Percentiles rank a stretch among this genome's conserved stretches.
Evolutionary conservation across 2,797 vertebrate genomes (phyloP).

Genomic region (Ctenopoma kingsleyae): DNA sequence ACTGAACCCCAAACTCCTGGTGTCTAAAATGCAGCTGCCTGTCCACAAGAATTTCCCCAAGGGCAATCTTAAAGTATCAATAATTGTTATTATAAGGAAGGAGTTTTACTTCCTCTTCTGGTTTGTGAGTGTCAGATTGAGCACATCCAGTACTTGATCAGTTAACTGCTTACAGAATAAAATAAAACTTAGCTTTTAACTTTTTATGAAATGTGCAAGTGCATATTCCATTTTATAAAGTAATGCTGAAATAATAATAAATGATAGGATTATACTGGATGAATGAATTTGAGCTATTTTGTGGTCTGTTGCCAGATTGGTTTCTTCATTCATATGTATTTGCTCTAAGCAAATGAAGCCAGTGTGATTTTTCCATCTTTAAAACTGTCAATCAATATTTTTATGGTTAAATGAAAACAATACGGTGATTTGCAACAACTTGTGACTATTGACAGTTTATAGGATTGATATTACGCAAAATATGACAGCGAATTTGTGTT

Average conservation of each 20-base stretch:
- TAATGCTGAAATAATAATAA: neutral
- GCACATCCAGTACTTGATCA: neutral
- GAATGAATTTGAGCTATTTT: constrained; percentile 12
- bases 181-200: too few relatives aligned
- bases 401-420: constrained; percentile 36
- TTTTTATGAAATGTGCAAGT: neutral
- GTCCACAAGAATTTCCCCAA: too few relatives aligned
- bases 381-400: constrained; percentile 16
- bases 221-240: neutral
- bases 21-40: too few relatives aligned
- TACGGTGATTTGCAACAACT: constrained; percentile 6
- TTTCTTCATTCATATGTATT: constrained; percentile 9
- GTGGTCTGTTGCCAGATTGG: neutral
- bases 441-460: constrained; percentile 43
- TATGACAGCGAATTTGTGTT: constrained; percentile 40
- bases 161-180: neutral
- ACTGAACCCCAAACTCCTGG: too few relatives aligned
- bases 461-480: constrained; percentile 21
- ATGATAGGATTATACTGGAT: neutral
- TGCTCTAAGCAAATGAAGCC: constrained; percentile 1
- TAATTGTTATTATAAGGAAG: too few relatives aligned
- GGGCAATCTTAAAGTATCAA: too few relatives aligned
- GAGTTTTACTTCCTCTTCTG: too few relatives aligned
- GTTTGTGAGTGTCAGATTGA: neutral
- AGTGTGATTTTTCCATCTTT: constrained; percentile 33